A percentile compares a stretch with the other conserved stretches of the same genome.
Conservation (phyloP, 2,888 invertebrate genomes). For the Escarpia spicata region DNA sequence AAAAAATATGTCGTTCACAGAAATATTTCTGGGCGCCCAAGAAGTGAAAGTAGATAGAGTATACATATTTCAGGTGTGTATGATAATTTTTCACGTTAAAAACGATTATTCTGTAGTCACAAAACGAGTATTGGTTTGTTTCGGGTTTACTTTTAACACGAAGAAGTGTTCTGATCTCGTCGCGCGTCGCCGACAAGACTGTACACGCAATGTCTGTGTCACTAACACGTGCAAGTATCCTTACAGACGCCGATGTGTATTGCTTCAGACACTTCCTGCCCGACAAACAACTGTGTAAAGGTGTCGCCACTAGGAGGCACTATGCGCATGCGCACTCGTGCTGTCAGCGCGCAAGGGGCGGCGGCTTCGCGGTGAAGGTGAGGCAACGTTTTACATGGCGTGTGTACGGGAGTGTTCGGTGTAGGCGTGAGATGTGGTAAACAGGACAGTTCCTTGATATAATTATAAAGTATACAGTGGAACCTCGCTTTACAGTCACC, state of each 20-base stretch:
- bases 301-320: conserved; percentile 16
- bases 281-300: background rate
- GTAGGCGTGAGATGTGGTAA: too few relatives aligned
- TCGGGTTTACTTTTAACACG: background rate
- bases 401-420: background rate
- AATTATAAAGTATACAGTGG: too few relatives aligned
- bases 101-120: background rate
- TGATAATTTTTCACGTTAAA: background rate
- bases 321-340: conserved; percentile 6
- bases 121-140: background rate
- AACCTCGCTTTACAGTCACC: too few relatives aligned
- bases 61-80: too few relatives aligned
- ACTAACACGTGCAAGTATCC: background rate
- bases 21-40: too few relatives aligned
- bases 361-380: background rate
- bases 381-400: background rate
- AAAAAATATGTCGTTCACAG: background rate
- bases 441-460: too few relatives aligned
- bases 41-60: too few relatives aligned
- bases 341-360: background rate
- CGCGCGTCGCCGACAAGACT: background rate
- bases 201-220: background rate
- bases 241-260: conserved; percentile 13
- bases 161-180: background rate
- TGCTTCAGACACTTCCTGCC: conserved; percentile 16